A percentile compares a stretch with the other conserved stretches of the same genome.
These are phyloP conservation scores for Machimus rusticus DNA, from an alignment of 2,888 invertebrate species.

Conservation along the genomic window DNA sequence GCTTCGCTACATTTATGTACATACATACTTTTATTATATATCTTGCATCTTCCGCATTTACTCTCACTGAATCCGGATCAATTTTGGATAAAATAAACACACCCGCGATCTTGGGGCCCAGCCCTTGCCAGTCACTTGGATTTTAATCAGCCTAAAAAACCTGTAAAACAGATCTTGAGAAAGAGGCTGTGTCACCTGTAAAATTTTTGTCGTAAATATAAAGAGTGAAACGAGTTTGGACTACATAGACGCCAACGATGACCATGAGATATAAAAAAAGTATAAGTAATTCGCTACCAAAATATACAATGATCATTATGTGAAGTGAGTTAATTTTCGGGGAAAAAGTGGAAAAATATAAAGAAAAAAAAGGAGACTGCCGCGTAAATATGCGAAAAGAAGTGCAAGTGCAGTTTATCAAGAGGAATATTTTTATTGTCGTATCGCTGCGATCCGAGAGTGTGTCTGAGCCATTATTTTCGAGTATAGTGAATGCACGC, in stretches of 20 bases:
- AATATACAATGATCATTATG: conserved; percentile 5
- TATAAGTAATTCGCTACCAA: neutral
- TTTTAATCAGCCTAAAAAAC: neutral
- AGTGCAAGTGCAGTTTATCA: conserved; percentile 3
- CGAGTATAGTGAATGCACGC: neutral
- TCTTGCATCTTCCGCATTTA: neutral
- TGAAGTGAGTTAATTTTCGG: neutral
- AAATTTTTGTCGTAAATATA: neutral
- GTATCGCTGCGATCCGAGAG: neutral
- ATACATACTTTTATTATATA: neutral
- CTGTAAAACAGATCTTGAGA: neutral
- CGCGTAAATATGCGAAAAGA: neutral
- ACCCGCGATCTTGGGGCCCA: neutral
- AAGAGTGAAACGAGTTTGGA: conserved; percentile 13
- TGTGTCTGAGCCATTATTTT: neutral
- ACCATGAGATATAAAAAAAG: neutral
- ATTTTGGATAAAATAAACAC: neutral
- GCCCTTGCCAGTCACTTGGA: neutral
- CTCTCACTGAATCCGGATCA: neutral
- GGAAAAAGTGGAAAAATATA: neutral
- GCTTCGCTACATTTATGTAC: neutral
- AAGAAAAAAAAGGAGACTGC: neutral
- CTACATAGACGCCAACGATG: neutral
- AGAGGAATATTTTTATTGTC: neutral
- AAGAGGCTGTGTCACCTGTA: neutral